Percentiles rank a stretch among this genome's conserved stretches.
phyloP scores from a whole-genome alignment of 2,113 vertebrate species.

The Halcyon malimbica region DNA sequence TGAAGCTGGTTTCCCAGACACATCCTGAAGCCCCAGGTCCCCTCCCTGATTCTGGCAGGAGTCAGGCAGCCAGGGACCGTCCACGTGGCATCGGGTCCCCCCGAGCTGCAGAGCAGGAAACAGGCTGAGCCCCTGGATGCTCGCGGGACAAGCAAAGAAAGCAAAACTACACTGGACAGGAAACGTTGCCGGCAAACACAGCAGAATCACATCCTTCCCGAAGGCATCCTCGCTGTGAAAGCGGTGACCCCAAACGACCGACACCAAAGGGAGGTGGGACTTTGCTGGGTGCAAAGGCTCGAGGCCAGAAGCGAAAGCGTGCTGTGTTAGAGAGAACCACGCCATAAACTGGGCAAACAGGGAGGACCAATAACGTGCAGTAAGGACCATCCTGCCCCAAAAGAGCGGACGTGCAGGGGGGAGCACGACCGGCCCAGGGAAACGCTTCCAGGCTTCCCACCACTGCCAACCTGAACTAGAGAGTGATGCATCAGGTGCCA shows the following conservation, averaged over 20 bases:
- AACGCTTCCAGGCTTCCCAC: neutral
- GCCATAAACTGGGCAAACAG: neutral
- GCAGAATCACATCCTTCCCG: constrained; percentile 10
- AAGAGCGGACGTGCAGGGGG: neutral
- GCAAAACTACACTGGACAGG: neutral
- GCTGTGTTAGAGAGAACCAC: neutral
- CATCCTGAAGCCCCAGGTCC: neutral
- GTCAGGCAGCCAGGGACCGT: neutral
- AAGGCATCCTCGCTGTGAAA: neutral
- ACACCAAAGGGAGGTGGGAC: fast-evolving
- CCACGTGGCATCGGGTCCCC: fast-evolving
- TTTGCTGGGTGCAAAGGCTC: neutral
- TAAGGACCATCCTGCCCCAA: neutral
- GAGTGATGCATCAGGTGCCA: neutral
- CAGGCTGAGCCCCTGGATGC: neutral
- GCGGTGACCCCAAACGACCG: neutral
- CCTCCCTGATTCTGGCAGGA: neutral
- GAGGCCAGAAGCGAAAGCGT: neutral
- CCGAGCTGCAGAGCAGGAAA: neutral
- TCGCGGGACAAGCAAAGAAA: neutral
- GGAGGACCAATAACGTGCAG: fast-evolving
- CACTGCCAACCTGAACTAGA: fast-evolving
- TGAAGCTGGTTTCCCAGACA: neutral
- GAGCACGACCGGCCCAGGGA: neutral
- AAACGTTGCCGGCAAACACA: constrained; percentile 14